Base-by-base conservation (phyloP, 2,888 invertebrate species). In the Rhingia rostrata region DNA sequence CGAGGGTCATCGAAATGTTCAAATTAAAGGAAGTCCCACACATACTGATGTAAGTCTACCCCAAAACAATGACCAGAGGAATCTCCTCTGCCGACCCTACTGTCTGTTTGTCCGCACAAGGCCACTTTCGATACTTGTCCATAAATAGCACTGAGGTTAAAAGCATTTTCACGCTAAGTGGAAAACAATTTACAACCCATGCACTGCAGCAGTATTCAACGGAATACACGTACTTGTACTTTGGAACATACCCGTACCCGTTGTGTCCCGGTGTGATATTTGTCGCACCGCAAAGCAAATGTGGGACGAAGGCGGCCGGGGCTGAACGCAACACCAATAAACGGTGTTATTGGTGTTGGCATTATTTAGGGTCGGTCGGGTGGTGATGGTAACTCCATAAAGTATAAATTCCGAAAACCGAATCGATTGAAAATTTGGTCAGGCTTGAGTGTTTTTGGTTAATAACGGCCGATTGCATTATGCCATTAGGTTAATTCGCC, bases 121-220 rank as follows among this genome's bases (percentile, higher is more conserved):
- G 80, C 84, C 70, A 84, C 60, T 61, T 70, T 70, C 66, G 60
- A 80, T 70, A 66, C 81, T 67, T 69, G 43, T 72, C 63, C 74
- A 78, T 82, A 82, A 83, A 80, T 80, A 83, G 82, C 69, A 84
- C 63, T 75, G 80, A 80, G 84, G 86, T 85, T 87, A 87, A 87
- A 87, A 87, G 86, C 87, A 87, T 87, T 87, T 87, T 86, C 86
- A 87, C 86, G 87, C 87, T 87, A 87, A 87, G 86, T 87, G 87
- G 86, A 87, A 87, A 87, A 87, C 87, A 86, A 87, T 87, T 87
- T 87, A 87, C 84, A 83, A 72, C 77, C 77, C 72, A 58, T 73
- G 77, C 73, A 80, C 74, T 84, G 80, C 66, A 74, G 69, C 64
- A 74, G 58, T 70, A 79, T 84, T 70, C 79, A 75, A 74, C 54